Evolutionary conservation across 2,888 invertebrate genomes (phyloP).

Genomic region (Sminthurinus aureus): DNA sequence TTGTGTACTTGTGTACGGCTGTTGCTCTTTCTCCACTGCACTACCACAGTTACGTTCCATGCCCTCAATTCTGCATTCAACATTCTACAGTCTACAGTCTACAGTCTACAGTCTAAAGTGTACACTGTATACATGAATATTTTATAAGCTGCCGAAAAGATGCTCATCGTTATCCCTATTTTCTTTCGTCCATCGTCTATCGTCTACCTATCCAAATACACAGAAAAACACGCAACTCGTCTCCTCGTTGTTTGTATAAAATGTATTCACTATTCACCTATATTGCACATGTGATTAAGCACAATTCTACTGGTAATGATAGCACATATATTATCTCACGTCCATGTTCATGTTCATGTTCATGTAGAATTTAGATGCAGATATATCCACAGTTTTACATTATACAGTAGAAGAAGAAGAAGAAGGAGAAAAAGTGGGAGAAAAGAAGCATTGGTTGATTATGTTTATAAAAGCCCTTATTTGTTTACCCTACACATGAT

Average conservation of each 20-base stretch:
- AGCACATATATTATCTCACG: too few relatives aligned
- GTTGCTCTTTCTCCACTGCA: too few relatives aligned
- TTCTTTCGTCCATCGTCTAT: not conserved
- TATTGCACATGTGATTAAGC: too few relatives aligned
- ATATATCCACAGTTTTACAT: not conserved
- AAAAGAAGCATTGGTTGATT: not conserved
- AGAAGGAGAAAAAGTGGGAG: too few relatives aligned
- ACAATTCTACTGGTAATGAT: too few relatives aligned
- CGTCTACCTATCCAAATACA: not conserved
- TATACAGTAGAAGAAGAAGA: too few relatives aligned
- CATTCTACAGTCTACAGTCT: too few relatives aligned
- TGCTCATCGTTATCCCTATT: not conserved
- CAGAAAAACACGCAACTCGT: not conserved
- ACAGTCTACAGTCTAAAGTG: too few relatives aligned
- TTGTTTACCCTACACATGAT: constrained; percentile 52
- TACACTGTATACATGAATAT: not conserved
- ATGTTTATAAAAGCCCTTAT: constrained; percentile 38
- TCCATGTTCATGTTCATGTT: too few relatives aligned
- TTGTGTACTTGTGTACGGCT: not conserved
- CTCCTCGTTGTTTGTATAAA: not conserved
- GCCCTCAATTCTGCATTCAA: too few relatives aligned
- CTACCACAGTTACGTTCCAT: too few relatives aligned
- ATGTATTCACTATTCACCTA: too few relatives aligned
- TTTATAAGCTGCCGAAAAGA: not conserved
- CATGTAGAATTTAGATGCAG: not conserved